phyloP scores from a whole-genome alignment of 2,113 vertebrate species.

The Daboia siamensis region DNA sequence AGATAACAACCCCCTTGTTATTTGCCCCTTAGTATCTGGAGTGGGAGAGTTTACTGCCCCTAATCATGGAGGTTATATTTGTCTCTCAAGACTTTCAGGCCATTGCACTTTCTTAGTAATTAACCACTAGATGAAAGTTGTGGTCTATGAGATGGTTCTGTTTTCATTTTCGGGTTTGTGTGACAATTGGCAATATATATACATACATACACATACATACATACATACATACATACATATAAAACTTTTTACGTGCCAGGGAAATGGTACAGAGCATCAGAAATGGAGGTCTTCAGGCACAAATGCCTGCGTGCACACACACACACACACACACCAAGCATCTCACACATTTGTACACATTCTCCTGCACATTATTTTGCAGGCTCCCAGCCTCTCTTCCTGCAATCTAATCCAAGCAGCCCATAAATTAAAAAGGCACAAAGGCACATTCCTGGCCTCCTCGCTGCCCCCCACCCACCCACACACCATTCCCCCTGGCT shows the following conservation, averaged over 20 bases:
- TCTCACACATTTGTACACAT: background rate
- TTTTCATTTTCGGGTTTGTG: background rate
- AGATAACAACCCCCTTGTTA: no score
- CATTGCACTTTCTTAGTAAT: background rate
- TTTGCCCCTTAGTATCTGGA: background rate
- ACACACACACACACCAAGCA: background rate
- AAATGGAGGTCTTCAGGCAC: background rate
- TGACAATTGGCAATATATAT: background rate
- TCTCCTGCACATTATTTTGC: background rate
- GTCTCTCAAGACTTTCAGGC: background rate
- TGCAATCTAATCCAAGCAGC: constrained; percentile 19
- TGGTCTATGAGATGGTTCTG: no score
- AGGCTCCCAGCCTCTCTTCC: background rate
- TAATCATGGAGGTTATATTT: background rate
- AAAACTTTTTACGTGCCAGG: background rate
- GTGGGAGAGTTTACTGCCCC: background rate
- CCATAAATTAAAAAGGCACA: constrained; percentile 25
- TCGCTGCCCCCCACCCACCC: background rate
- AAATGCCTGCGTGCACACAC: background rate
- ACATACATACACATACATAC: no score
- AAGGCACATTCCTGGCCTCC: constrained; percentile 26
- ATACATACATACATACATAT: no score
- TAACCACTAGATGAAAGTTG: background rate
- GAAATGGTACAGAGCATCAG: background rate
- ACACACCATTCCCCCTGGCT: background rate